Evolutionary conservation across 2,113 vertebrate genomes (phyloP), one percentile per base, ranked within the genome.

Genomic region (Epinephelus cyanopodus): DNA sequence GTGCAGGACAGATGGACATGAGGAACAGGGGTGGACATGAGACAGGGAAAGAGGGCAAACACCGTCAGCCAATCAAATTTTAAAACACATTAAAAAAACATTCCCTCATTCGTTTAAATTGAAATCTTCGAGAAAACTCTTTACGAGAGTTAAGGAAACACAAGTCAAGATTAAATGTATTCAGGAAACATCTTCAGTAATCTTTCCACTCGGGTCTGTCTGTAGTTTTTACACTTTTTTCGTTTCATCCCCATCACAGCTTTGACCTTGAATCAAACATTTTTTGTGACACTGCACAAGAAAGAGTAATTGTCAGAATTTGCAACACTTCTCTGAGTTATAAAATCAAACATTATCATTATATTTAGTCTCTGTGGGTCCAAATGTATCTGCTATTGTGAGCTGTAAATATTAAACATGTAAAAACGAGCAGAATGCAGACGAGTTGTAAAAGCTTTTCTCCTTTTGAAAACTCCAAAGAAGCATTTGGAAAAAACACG

Each of bases 1-100:
- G 92, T 86, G 85, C 74, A 87, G 85, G 82, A 89, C 71, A 76
- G 61, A 83, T 87, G 92, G 94, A 94, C 73, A 94, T 94, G 93
- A 65, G 58, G 65, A 62, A 68, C 50, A 29, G 27, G 19, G 33
- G 63, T 54, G 77, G 77, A 81, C 66, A 84, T 60, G 79, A 47
- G 67, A 81, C 67, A 77, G 52, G 58, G 56, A 82, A 72, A 77
- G 50, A 79, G 74, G 25, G 57, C 29, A 86, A 70, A 75, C 37
- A 60, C 11, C 42, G 75, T 87, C 29, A 89, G 70, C 14, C 1
- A 6, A 58, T 58, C 53, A 64, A 14, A 25, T 13, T 60, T 50
- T 19, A 45, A 60, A 48, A 54, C 47, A 23, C 17, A 71, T 42
- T 2, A n/a, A 15, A 29, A 54, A 21, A 29, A 25, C n/a, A 27